Conservation (phyloP, 1,140 invertebrate genomes). For the Zaprionus lachaisei region DNA sequence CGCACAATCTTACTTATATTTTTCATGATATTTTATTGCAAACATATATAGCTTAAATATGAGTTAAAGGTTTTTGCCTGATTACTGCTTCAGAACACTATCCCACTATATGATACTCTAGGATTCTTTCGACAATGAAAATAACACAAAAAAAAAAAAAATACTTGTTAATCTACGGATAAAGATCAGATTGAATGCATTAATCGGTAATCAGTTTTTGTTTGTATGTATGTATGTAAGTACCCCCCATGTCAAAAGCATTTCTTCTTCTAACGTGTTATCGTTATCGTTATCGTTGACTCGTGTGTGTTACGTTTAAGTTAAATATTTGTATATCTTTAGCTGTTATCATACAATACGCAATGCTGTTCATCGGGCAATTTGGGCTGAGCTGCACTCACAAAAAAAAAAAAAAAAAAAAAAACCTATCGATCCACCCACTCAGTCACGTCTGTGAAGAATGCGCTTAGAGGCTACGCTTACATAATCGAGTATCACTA, state of each 20-base stretch:
- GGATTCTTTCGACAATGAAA: constrained; percentile 56
- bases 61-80: constrained; percentile 77
- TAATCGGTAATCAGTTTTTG: constrained; percentile 43
- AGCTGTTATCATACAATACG: constrained; percentile 34
- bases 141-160: constrained; percentile 34
- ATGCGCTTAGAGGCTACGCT: constrained; percentile 68
- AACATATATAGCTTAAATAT: constrained; percentile 80
- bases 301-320: constrained; percentile 33
- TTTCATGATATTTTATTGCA: constrained; percentile 78
- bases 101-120: constrained; percentile 71
- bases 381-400: constrained; percentile 22
- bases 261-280: constrained; percentile 22
- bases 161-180: constrained; percentile 28
- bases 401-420: constrained; percentile 57
- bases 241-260: constrained; percentile 49
- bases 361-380: constrained; percentile 1
- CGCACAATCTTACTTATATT: constrained; percentile 40
- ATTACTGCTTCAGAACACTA: constrained; percentile 70
- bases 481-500: constrained; percentile 77
- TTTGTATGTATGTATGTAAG: constrained; percentile 19
- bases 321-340: constrained; percentile 21
- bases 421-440: constrained; percentile 20
- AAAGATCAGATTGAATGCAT: constrained; percentile 32
- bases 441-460: constrained; percentile 41
- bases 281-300: constrained; percentile 41